Conservation (phyloP, 2,113 vertebrate genomes). For the Carlito syrichta region DNA sequence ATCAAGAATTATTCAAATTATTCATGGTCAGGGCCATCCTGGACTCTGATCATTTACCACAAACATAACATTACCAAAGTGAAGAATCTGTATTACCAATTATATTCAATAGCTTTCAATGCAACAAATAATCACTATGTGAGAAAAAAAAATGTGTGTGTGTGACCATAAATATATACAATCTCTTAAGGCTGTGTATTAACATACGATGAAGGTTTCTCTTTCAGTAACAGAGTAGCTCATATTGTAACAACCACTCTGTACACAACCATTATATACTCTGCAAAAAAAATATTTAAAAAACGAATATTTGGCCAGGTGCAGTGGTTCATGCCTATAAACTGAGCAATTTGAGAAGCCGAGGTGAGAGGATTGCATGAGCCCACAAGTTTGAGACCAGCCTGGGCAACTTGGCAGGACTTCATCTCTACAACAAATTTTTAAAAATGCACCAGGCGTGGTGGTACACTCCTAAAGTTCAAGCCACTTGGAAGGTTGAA, state of each 20-base stretch:
- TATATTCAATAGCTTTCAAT: not conserved
- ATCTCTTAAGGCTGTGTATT: not conserved
- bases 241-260: not conserved
- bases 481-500: too few species aligned
- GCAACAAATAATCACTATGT: not conserved
- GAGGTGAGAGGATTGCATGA: too few species aligned
- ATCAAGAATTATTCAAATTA: too few species aligned
- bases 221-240: not conserved
- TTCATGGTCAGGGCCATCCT: too few species aligned
- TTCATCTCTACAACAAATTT: too few species aligned
- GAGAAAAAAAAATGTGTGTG: not conserved
- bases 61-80: not conserved
- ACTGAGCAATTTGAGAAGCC: too few species aligned
- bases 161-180: not conserved
- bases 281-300: not conserved
- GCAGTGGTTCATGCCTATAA: too few species aligned
- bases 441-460: too few species aligned
- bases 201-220: not conserved
- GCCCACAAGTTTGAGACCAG: too few species aligned
- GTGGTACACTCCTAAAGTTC: too few species aligned
- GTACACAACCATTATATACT: not conserved
- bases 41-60: not conserved
- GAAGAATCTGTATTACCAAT: not conserved
- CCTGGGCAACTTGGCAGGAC: too few species aligned
- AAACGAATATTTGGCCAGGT: too few species aligned